Base-by-base conservation (phyloP, 2,113 vertebrate species). In the Nettapus auritus region DNA sequence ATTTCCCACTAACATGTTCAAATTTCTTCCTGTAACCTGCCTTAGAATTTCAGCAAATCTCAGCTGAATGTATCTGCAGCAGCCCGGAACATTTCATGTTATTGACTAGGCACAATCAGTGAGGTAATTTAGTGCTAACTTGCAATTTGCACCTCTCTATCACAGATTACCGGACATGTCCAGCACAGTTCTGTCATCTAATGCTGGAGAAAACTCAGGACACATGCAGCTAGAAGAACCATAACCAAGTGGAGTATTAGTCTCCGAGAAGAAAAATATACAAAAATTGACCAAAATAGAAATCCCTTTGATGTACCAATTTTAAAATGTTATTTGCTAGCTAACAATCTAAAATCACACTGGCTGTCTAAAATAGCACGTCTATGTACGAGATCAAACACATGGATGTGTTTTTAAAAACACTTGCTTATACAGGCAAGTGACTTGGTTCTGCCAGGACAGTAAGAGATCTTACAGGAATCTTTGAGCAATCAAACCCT, bases 121-220 rank as follows among this genome's bases (percentile, higher is more conserved):
- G 52, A 86, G 63, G 73, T 67, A 83, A 66, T 59, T 95, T 70
- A 87, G 73, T 50, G 84, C 81, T 92, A 87, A 89, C 77, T 70
- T 84, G 87, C 84, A 84, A 88, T 89, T 74, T 94, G 89, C 94
- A 96, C 91, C 93, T 96, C 91, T 90, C 93, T 78, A 63, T 90
- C 94, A 94, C 36, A 14, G 89, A 81, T 75, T 78, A 88, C 74
- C 89, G 73, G 60, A 81, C 48, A 18, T 13, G 77, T 81, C 69
- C 84, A 63, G 53, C 46, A 60, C 62, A 85, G 88, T 85, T 91
- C 86, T 95, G 95, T 89, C 93, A 95, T 46, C 44, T 40, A 93
- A 94, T 89, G 82, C 59, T 88, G 63, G 34, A 84, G 74, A 89
- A 93, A 79, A 48, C 33, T 19, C 75, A 82, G 70, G 40, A 88